Base-by-base conservation (phyloP, 2,888 invertebrate species). In the Aporophyla nigra region DNA sequence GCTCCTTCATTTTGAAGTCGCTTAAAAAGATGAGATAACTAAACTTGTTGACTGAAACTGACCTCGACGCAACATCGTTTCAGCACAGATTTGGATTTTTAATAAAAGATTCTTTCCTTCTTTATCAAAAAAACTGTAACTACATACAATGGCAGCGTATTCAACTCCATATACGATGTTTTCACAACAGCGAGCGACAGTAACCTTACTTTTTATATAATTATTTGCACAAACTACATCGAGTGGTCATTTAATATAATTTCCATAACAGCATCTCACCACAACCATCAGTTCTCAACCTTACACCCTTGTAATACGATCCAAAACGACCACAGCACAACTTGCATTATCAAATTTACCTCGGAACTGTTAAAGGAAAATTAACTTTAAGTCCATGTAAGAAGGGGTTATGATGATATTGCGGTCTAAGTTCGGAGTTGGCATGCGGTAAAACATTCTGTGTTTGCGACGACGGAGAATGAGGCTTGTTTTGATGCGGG, bases 371-470 rank as follows among this genome's bases (percentile, higher is more conserved):
- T 63, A 74, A 74, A 84, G 76, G 63, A 87, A 86, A 87, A 80
- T 73, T 62, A 80, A 82, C 87, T 75, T 53, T 88, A 82, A 76
- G 61, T 62, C 66, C 33, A 71, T 74, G 67, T 40, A 19, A 19
- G 74, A 86, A 81, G 78, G 83, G 73, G 75, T 81, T 81, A 74
- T 66, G 76, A 79, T 74, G 78, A 77, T 76, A 80, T 80, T 83
- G 71, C 76, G 77, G 75, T 74, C 67, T 80, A 83, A 80, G 53
- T 79, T 83, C 54, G 14, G 65, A 90, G 83, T 88, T 83, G 82
- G 82, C 86, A 88, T 91, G 90, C 90, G 87, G 90, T 88, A 87
- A 83, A 88, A 85, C 73, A 66, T 80, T 62, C 19, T 66, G 67
- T 59, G 62, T 43, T 51, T 65, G 24, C n/a, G 14, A 56, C 9